Evolutionary conservation across 2,888 invertebrate species (phyloP).

Genomic region (Adelphocoris suturalis): DNA sequence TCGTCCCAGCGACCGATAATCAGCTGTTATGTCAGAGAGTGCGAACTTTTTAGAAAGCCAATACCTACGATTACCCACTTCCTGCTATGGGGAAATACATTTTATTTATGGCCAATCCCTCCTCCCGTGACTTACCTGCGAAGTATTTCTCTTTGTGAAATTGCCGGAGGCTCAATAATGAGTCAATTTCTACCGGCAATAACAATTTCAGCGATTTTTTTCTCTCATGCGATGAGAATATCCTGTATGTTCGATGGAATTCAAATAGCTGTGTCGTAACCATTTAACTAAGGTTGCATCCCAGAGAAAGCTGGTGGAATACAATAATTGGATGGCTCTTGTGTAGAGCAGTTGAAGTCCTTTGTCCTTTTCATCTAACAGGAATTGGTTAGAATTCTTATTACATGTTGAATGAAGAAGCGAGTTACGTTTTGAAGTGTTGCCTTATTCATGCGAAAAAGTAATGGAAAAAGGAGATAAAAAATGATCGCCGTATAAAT

Average conservation of each 20-base stretch:
- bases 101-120: background rate
- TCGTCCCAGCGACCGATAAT: conserved; percentile 34
- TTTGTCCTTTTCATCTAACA: too few species aligned
- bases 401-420: too few species aligned
- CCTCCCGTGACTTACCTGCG: background rate
- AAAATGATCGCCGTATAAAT: too few species aligned
- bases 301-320: background rate
- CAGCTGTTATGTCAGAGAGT: conserved; percentile 19
- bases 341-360: too few species aligned
- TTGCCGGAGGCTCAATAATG: background rate
- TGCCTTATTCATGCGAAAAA: too few species aligned
- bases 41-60: conserved; percentile 39
- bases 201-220: background rate
- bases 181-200: background rate
- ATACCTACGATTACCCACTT: conserved; percentile 31
- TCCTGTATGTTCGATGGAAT: too few species aligned
- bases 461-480: too few species aligned
- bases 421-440: too few species aligned
- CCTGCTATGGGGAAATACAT: conserved; percentile 26
- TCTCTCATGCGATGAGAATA: too few species aligned
- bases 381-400: too few species aligned
- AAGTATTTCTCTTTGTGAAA: background rate
- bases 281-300: background rate
- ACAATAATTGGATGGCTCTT: background rate
- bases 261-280: background rate